These are phyloP conservation scores for Harpagus bidentatus DNA, from an alignment of 2,113 vertebrate species.

Conservation along the genomic window DNA sequence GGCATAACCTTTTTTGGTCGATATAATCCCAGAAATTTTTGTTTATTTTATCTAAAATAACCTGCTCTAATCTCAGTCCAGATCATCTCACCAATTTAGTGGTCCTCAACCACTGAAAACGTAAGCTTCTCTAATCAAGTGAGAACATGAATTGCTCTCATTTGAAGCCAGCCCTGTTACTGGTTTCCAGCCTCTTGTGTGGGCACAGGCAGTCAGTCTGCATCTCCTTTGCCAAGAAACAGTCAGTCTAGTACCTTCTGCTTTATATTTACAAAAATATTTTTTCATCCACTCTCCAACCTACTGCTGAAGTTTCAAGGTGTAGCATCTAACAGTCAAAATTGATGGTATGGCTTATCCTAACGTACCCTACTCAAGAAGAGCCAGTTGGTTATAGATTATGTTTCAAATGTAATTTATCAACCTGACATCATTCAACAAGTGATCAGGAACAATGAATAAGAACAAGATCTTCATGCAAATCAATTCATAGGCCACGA, in stretches of 20 bases:
- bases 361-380: background rate
- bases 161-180: background rate
- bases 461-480: background rate
- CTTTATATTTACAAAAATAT: background rate
- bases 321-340: background rate
- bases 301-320: background rate
- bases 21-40: background rate
- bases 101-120: background rate
- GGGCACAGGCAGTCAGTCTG: background rate
- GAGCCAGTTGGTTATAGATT: background rate
- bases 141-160: background rate
- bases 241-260: constrained; percentile 3
- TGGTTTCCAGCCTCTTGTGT: background rate
- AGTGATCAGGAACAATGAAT: background rate
- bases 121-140: background rate
- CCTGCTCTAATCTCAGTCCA: background rate
- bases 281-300: background rate
- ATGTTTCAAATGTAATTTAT: background rate
- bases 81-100: background rate
- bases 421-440: background rate
- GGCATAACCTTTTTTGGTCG: background rate
- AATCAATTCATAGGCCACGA: background rate
- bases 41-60: background rate
- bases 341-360: background rate
- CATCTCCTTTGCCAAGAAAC: background rate